Evolutionary conservation across 2,797 vertebrate genomes (phyloP), one percentile per base, ranked within the genome.

Genomic region (Galaxias olidus): DNA sequence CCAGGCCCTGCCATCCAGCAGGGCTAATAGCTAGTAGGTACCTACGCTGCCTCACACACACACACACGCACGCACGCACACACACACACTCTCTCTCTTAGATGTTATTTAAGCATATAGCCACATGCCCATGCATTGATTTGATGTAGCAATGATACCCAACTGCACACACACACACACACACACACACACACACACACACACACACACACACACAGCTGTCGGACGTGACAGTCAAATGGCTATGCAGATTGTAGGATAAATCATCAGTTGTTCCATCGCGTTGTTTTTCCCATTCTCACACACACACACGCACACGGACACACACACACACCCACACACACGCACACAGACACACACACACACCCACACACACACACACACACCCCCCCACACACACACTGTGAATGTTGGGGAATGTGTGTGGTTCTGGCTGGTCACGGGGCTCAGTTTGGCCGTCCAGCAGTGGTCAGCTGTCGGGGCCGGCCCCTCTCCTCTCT

Each of bases 391-490:
- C n/a, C 19, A 43, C 17, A n/a, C 9, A 20, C 13, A 15, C 30
- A 15, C 64, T 65, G 73, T 14, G 58, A 50, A 6, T n/a, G 64
- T 44, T 61, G 54, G 41, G 19, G 71, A 78, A 71, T 68, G 61
- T 53, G 70, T 65, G 53, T 68, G n/a, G n/a, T 67, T 11, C 4
- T 43, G 57, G 69, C 48, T 15, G 56, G 64, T 69, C 56, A 67
- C 8, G 50, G 66, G 54, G 68, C 76, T 71, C 71, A 71, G 59
- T 61, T 57, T 20, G 60, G 65, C 68, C 48, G 41, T 78, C 78
- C 82, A 82, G 76, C 78, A 77, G 76, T 71, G 63, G 69, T 88
- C 85, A 86, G 83, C 85, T 86, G 30, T 30, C 30, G 30, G 30
- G 30, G 30, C 6, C n/a, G n/a, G n/a, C 6, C 30, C 30, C 30